Evolutionary conservation across 2,888 invertebrate species (phyloP), one percentile per base, ranked within the genome.

Genomic region (Agriotes lineatus): DNA sequence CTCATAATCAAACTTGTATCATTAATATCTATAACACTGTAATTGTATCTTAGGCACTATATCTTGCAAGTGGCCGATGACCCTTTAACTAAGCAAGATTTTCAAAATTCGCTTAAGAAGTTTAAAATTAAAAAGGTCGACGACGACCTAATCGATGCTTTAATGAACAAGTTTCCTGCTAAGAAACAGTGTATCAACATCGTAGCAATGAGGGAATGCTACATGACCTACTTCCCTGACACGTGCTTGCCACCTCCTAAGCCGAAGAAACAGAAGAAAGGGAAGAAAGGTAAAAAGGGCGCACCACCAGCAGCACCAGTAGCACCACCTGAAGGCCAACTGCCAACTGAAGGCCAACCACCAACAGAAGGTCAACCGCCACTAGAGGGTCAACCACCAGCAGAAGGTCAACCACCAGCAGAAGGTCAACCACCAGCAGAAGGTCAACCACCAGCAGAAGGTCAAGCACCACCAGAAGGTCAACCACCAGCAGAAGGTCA

Each of bases 151-250:
- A 54, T 81, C 0, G 75, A 79, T 1, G 82, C 81, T 48, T 71
- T 85, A n/a, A 75, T 83, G 50, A 77, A 81, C 45, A 70, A 75
- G 7, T 87, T 85, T 66, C 77, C 76, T 50, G 69, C 78, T 0
- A 84, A 81, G 67, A 78, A 84, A 54, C 80, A 82, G 6, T 76
- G 80, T 9, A 77, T 84, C 1, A 81, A 86, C 75, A 77, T 81
- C 71, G 71, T 25, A n/a, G 77, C 74, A 20, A 79, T 87, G 77
- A 84, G 83, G 66, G 77, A 80, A 33, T 74, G 78, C 67, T 87
- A 85, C 69, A 78, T 85, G 76, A 61, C 74, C 35, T 79, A 83
- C 57, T 87, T 84, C 78, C 86, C 87, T 0, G 82, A 86, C 56
- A 83, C 85, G 9, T 71, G 67, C 57, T 75, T 81, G 18, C 78